Evolutionary conservation across 2,113 vertebrate species (phyloP).

Genomic region (Lasiurus cinereus): DNA sequence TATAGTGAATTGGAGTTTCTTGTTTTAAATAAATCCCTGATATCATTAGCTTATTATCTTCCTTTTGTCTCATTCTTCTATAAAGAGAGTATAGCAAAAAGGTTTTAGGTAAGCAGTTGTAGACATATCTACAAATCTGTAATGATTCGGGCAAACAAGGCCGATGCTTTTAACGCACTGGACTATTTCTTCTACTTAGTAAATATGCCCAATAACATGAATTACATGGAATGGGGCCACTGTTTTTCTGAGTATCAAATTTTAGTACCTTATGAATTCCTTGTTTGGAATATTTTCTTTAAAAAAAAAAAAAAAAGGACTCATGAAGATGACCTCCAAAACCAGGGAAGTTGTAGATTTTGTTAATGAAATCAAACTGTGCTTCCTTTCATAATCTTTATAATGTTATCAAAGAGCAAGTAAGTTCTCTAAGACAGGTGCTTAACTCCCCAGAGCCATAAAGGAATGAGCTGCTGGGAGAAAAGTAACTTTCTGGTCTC

Average conservation of each 20-base stretch:
- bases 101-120: not conserved
- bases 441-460: not conserved
- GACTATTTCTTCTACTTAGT: not conserved
- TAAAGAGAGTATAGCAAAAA: not conserved
- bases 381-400: constrained; percentile 47
- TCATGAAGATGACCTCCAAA: constrained; percentile 55
- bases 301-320: constrained; percentile 48
- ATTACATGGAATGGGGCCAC: not conserved
- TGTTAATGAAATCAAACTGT: constrained; percentile 60
- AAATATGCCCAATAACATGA: not conserved
- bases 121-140: not conserved
- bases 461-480: not conserved
- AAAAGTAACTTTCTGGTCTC: not conserved
- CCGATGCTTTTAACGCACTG: not conserved
- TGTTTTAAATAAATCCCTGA: constrained; percentile 52
- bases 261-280: constrained; percentile 20
- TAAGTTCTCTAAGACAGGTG: constrained; percentile 3
- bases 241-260: constrained; percentile 3
- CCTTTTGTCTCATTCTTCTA: constrained; percentile 31
- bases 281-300: constrained; percentile 47
- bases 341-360: not conserved
- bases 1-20: not conserved
- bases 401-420: constrained; percentile 33
- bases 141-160: not conserved
- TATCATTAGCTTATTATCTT: not conserved